A percentile compares a stretch with the other conserved stretches of the same genome.
phyloP scores from a whole-genome alignment of 2,797 vertebrate genomes.

The Tauraco hartlaubi region DNA sequence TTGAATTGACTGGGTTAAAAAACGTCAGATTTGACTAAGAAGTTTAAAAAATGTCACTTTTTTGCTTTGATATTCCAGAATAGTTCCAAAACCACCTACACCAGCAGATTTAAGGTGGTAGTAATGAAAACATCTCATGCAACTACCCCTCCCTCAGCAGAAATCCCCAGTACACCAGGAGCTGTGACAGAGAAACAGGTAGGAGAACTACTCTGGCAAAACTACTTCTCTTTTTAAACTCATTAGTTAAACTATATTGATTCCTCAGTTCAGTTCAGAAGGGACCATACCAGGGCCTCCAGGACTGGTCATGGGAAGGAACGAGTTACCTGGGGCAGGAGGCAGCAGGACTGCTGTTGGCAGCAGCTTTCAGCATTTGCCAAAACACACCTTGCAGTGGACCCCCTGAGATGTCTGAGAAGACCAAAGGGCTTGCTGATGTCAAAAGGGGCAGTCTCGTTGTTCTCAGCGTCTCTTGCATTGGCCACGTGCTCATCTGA shows the following conservation, averaged over 20 bases:
- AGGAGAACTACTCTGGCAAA: not conserved
- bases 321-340: not conserved
- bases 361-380: not conserved
- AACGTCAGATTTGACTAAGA: not conserved
- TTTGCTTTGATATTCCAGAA: not conserved
- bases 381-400: not conserved
- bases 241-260: not conserved
- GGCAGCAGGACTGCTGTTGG: not conserved
- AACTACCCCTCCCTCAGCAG: not conserved
- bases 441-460: not conserved
- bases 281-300: not conserved
- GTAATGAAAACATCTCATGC: not conserved
- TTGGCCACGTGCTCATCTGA: not conserved
- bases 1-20: not conserved
- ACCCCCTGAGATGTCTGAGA: not conserved
- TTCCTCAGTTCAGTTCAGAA: not conserved
- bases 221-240: not conserved
- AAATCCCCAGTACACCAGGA: not conserved
- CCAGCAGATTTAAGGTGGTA: not conserved
- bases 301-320: not conserved
- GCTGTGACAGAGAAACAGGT: not conserved
- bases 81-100: not conserved
- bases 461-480: not conserved
- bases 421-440: not conserved
- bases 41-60: rapidly evolving